Evolutionary conservation across 2,797 vertebrate genomes (phyloP).

Genomic region (Diplodus puntazzo): DNA sequence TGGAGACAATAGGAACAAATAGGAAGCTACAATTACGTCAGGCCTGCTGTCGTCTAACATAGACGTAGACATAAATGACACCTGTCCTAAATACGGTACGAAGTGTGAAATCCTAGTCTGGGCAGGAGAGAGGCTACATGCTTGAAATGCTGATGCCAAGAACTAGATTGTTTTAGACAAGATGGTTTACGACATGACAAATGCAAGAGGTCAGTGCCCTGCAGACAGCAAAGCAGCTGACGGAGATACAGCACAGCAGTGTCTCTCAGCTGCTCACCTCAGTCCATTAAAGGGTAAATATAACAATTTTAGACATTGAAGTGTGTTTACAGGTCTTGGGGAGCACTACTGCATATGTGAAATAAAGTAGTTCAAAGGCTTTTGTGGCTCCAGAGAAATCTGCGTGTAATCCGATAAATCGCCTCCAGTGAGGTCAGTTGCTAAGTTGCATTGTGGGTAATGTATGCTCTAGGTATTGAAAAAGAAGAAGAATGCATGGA

Average conservation of each 20-base stretch:
- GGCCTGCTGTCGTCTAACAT: background rate
- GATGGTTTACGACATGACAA: slow-evolving; percentile 50
- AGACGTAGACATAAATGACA: slow-evolving; percentile 11
- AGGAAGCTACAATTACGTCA: background rate
- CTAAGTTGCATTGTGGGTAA: too few relatives aligned
- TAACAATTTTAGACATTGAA: too few relatives aligned
- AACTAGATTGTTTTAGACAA: slow-evolving; percentile 48
- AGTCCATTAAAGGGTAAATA: too few relatives aligned
- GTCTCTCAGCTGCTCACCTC: background rate
- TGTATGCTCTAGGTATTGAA: too few relatives aligned
- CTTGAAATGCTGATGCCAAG: slow-evolving; percentile 28
- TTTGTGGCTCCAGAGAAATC: too few relatives aligned
- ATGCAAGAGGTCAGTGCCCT: slow-evolving; percentile 38
- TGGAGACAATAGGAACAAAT: background rate
- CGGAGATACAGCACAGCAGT: background rate
- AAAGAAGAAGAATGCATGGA: too few relatives aligned
- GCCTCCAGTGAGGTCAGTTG: too few relatives aligned
- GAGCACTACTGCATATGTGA: too few relatives aligned
- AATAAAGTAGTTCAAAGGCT: too few relatives aligned
- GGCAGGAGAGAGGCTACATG: slow-evolving; percentile 17
- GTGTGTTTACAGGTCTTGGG: too few relatives aligned
- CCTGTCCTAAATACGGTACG: slow-evolving; percentile 18
- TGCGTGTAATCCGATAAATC: too few relatives aligned
- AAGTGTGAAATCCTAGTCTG: slow-evolving; percentile 35
- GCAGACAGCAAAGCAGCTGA: slow-evolving; percentile 30